Conservation (phyloP, 2,888 invertebrate genomes). For the Drosophila mayaguana region DNA sequence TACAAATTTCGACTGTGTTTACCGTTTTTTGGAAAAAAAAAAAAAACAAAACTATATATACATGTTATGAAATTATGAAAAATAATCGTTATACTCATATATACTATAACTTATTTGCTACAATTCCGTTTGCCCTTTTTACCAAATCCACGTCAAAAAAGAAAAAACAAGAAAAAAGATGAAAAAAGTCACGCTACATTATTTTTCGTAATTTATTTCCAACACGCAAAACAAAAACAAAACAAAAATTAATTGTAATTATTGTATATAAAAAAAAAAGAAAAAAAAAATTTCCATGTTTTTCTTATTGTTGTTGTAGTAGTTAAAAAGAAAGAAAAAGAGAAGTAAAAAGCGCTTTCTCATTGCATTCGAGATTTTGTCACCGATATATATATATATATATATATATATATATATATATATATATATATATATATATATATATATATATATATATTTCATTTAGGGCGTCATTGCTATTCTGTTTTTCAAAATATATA, state of each 20-base stretch:
- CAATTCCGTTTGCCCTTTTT: slow-evolving; percentile 34
- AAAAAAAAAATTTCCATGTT: slow-evolving; percentile 59
- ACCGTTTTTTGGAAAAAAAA: slow-evolving; percentile 27
- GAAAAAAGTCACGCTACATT: slow-evolving; percentile 44
- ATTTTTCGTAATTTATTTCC: slow-evolving; percentile 51
- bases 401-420: neutral
- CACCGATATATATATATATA: neutral
- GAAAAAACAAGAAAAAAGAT: neutral
- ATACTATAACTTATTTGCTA: slow-evolving; percentile 44
- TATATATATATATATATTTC: slow-evolving; percentile 1
- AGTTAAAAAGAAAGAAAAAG: slow-evolving; percentile 24
- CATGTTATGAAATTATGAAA: slow-evolving; percentile 54
- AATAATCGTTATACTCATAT: slow-evolving; percentile 46
- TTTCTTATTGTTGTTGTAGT: slow-evolving; percentile 78
- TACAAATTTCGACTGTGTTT: slow-evolving; percentile 58
- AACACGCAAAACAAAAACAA: slow-evolving; percentile 28
- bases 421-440: neutral
- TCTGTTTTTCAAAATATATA: slow-evolving; percentile 69
- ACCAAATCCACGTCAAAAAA: slow-evolving; percentile 2
- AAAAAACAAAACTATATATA: slow-evolving; percentile 9
- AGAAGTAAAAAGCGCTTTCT: slow-evolving; percentile 7
- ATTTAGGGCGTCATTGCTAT: slow-evolving; percentile 21
- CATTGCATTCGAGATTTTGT: slow-evolving; percentile 28
- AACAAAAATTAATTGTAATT: slow-evolving; percentile 20
- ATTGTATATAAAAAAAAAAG: slow-evolving; percentile 33